Percentiles rank a stretch among this genome's conserved stretches.
Conservation (phyloP, 2,888 invertebrate genomes). For the Drosophila mimica region DNA sequence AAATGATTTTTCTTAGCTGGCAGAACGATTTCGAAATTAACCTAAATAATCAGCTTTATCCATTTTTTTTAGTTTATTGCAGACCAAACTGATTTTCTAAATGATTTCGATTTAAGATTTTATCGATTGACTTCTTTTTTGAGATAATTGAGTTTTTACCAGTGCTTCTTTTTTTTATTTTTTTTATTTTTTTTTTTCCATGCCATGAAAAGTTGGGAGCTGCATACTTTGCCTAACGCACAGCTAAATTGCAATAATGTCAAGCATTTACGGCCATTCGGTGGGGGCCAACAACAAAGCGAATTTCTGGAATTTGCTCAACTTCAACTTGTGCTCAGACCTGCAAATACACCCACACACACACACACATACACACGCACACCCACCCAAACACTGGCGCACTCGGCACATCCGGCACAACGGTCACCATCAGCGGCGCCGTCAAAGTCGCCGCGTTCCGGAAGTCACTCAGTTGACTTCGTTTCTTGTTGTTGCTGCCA, state of each 20-base stretch:
- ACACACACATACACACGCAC: background rate
- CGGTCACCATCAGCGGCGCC: conserved; percentile 44
- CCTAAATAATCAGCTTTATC: background rate
- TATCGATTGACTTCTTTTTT: background rate
- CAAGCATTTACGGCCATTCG: conserved; percentile 48
- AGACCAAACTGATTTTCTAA: background rate
- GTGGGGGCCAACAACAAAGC: conserved; percentile 15
- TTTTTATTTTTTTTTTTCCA: background rate
- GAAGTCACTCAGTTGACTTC: conserved; percentile 56
- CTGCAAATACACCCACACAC: conserved; percentile 1
- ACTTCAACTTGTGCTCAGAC: conserved; percentile 32
- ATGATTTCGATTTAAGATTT: background rate
- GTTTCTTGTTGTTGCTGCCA: conserved; percentile 36
- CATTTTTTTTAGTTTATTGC: background rate
- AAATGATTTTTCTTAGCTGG: background rate
- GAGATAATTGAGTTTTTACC: conserved; percentile 28
- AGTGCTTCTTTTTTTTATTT: background rate
- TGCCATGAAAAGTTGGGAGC: conserved; percentile 19
- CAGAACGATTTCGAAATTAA: background rate
- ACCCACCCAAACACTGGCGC: conserved; percentile 6
- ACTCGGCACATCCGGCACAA: conserved; percentile 52
- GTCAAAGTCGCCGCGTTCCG: conserved; percentile 37
- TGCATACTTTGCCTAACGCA: conserved; percentile 48
- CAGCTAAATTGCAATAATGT: conserved; percentile 57
- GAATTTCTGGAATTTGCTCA: conserved; percentile 50